Conservation (phyloP, 2,888 invertebrate genomes). For the Punctoribates punctum region DNA sequence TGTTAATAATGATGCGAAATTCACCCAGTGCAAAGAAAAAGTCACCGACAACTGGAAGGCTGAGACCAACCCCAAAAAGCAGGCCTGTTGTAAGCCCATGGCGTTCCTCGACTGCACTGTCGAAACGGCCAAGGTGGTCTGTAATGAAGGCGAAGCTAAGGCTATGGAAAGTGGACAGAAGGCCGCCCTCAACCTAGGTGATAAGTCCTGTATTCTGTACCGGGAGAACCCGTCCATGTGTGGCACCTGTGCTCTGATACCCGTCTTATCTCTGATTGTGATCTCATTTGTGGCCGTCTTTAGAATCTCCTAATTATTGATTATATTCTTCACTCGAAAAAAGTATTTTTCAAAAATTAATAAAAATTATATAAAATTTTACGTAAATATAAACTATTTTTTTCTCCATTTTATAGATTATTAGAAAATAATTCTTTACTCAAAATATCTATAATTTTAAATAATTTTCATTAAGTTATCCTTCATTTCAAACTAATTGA, state of each 20-base stretch:
- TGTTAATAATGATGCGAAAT: background rate
- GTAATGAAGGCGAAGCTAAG: background rate
- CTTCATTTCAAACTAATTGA: no score
- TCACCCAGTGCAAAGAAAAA: background rate
- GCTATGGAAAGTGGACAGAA: background rate
- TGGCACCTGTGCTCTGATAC: background rate
- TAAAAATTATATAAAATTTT: no score
- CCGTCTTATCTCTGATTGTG: background rate
- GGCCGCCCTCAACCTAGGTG: background rate
- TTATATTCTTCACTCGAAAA: background rate
- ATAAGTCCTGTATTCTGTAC: background rate
- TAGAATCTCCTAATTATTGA: background rate
- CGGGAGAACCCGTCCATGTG: background rate
- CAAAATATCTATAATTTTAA: no score
- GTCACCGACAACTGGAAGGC: slow-evolving; percentile 1
- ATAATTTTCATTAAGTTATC: no score
- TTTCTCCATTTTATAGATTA: no score
- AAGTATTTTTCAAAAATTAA: background rate
- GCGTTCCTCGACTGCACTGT: background rate
- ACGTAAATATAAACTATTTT: no score
- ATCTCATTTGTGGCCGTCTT: background rate
- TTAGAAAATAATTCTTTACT: no score
- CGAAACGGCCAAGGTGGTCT: background rate
- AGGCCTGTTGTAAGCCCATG: background rate
- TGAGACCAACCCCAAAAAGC: background rate